Evolutionary conservation across 53 echinoderm and acorn worm species (phyloP), one percentile per base, ranked within the genome.

Genomic region (Crossaster papposus): DNA sequence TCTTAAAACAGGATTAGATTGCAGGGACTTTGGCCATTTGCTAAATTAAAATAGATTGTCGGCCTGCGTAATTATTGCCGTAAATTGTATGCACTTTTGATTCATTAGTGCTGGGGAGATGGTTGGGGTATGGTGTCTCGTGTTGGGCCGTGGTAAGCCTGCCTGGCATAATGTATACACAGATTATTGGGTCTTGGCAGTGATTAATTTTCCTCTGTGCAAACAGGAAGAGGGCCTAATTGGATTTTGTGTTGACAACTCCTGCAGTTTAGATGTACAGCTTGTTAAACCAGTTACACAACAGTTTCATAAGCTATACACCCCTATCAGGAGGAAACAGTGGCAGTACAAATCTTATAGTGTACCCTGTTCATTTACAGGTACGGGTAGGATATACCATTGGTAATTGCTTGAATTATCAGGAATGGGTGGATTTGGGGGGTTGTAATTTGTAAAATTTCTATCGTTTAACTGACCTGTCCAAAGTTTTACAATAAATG

Each of bases 241-340:
- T 87, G 87, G 87, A 76, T 87, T 23, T 76, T 87, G 87, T 87
- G 87, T 76, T 58, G 75, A 87, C 77, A 75, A 87, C 87, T 54
- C 62, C 58, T 87, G 87, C 54, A 44, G 54, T 62, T 76, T 23
- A 54, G 54, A 44, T n/a, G n/a, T n/a, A 31, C 36, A 33, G 55
- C 65, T 78, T 78, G 78, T 82, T 23, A 23, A 83, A 38, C 65
- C 54, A 35, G 36, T 74, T 33, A 34, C 75, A 33, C 26, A 68
- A 18, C 3, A n/a, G 28, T 26, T 36, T 14, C 22, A 13, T 74
- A 74, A 1, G 15, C 35, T 58, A 52, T 14, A 4, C 75, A 35
- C 36, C 31, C 22, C 15, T 15, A 24, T 14, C 15, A 74, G 9
- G 12, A 74, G 36, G 35, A 74, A 35, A 35, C 15, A 34, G 18